phyloP scores from a whole-genome alignment of 1,140 invertebrate genomes.

The Phocides pigmalion region DNA sequence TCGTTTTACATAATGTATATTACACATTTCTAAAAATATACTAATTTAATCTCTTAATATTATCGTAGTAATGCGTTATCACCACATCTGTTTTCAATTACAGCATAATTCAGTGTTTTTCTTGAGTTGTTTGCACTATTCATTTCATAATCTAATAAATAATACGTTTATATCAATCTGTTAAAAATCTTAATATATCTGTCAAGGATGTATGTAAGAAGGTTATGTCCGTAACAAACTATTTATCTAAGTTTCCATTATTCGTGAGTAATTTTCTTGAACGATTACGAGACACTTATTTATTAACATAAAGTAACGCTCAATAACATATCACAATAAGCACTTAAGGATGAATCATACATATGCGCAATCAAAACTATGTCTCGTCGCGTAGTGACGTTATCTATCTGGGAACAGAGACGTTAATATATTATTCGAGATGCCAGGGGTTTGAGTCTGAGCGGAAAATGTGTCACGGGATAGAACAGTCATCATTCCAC shows the following conservation, averaged over 20 bases:
- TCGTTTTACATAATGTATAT: no score
- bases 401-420: neutral
- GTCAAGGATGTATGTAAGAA: no score
- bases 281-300: neutral
- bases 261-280: neutral
- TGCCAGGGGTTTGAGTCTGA: constrained; percentile 32
- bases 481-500: neutral
- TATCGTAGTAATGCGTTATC: no score
- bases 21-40: no score
- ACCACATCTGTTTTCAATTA: no score
- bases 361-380: neutral
- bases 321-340: neutral
- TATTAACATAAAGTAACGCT: neutral
- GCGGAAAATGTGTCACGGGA: constrained; percentile 28
- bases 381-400: constrained; percentile 1
- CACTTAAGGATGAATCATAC: neutral
- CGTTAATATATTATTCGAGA: neutral
- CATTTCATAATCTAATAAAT: no score
- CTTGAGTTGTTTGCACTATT: no score
- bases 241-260: neutral
- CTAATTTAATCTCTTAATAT: no score
- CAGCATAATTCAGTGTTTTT: no score
- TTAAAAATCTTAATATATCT: no score
- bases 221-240: neutral
- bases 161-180: no score